Evolutionary conservation across 2,113 vertebrate genomes (phyloP).

Genomic region (Tylochromis polylepis): DNA sequence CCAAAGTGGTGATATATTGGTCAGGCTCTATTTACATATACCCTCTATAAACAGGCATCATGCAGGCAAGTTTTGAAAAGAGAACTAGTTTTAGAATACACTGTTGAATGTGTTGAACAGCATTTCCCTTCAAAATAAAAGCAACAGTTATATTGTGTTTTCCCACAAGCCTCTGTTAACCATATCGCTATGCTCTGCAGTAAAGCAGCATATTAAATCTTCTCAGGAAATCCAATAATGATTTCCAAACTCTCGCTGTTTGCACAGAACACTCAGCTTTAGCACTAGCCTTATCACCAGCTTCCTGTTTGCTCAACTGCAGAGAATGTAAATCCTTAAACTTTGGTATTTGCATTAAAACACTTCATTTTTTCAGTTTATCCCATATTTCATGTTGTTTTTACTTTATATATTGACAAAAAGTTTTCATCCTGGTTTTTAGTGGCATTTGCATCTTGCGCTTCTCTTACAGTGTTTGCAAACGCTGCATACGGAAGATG

Average conservation of each 20-base stretch:
- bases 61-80: not conserved
- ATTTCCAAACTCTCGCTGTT: not conserved
- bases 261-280: not conserved
- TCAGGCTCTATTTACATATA: not conserved
- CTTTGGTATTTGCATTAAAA: not conserved
- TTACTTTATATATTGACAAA: not conserved
- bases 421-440: not conserved
- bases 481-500: constrained; percentile 98
- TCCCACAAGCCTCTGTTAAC: not conserved
- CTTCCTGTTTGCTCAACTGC: not conserved
- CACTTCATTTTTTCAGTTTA: not conserved
- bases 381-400: not conserved
- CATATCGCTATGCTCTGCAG: not conserved
- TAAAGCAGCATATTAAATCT: not conserved
- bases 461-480: constrained; percentile 83
- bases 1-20: not conserved
- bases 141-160: not conserved
- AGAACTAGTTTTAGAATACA: not conserved
- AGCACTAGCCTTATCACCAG: not conserved
- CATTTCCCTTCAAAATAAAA: not conserved
- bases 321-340: not conserved
- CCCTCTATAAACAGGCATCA: not conserved
- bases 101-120: not conserved
- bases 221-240: not conserved
- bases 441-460: not conserved